Percentiles rank a stretch among this genome's conserved stretches.
These are phyloP conservation scores for Holacanthus passer DNA, from an alignment of 2,113 vertebrate genomes.

Conservation along the genomic window DNA sequence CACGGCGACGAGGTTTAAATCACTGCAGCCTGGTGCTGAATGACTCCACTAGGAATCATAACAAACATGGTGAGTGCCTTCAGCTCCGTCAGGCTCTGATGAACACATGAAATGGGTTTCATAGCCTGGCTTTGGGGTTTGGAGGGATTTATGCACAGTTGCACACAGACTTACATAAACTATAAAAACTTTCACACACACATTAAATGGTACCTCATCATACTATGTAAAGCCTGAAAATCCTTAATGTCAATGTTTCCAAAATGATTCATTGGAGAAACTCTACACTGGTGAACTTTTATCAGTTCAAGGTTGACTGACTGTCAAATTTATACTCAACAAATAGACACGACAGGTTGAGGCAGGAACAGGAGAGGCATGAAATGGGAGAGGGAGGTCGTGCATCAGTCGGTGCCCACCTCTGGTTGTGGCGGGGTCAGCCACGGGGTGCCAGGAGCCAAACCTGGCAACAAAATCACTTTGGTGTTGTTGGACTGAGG, in stretches of 20 bases:
- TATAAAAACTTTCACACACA: background rate
- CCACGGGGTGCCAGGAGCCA: too few relatives aligned
- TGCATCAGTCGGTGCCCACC: too few relatives aligned
- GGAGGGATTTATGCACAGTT: conserved; percentile 22
- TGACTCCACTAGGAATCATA: conserved; percentile 40
- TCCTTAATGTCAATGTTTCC: background rate
- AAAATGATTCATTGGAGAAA: background rate
- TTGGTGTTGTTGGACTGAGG: too few relatives aligned
- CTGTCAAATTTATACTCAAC: too few relatives aligned
- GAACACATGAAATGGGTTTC: conserved; percentile 61
- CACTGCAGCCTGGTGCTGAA: conserved; percentile 39
- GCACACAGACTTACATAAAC: background rate
- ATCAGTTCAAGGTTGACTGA: background rate
- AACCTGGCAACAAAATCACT: too few relatives aligned
- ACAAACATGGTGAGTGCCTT: conserved; percentile 34
- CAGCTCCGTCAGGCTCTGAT: conserved; percentile 54
- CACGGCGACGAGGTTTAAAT: conserved; percentile 26
- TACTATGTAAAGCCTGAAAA: background rate
- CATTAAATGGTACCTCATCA: background rate
- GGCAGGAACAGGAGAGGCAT: too few relatives aligned
- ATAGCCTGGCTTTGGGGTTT: conserved; percentile 23
- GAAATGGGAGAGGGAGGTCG: too few relatives aligned
- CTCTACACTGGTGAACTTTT: background rate
- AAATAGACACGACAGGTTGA: too few relatives aligned
- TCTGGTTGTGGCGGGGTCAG: too few relatives aligned